Base-by-base conservation (phyloP, 2,888 invertebrate species). In the Nasonia oneida region DNA sequence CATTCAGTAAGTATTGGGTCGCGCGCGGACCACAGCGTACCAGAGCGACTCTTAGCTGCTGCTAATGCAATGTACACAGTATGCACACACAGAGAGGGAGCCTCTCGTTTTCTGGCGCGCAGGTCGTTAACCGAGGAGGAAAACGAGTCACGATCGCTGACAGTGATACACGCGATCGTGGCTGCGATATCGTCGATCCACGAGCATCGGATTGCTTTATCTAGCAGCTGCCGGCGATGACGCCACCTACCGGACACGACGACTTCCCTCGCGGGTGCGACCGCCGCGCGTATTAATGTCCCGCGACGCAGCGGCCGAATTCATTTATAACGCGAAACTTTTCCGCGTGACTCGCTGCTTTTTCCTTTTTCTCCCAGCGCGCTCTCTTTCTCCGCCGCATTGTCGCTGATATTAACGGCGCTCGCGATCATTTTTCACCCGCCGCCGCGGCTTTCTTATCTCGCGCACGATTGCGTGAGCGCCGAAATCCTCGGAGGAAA, bases 91-190 rank as follows among this genome's bases (percentile, higher is more conserved):
- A 47, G 12, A 47, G 47, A 47, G 47, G 29, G 1, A 29, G 29
- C 29, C 42, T 10, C 42, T 42, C 42, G 5, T 10, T 42, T 10
- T 42, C 42, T 42, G 6, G 6, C 1, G 42, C 47, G 67, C 64
- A 79, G 84, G 87, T 87, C 87, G 87, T 87, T 86, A 86, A 81
- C 84, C 84, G 76, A 15, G 78, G 12, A 57, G 86, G 67, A 47
- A 83, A 87, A 81, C 87, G 87, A 88, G 87, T 87, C 88, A 87
- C 88, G 87, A 86, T 88, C 86, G 83, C 70, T 81, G 87, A 87
- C 87, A 87, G 87, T 85, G 85, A 87, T 84, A 86, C 86, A 87
- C 83, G 87, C 85, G 88, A 87, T 88, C 86, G 84, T 79, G 83
- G 64, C 81, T 83, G 83, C 84, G 88, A 87, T 87, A 88, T 79